A percentile compares a stretch with the other conserved stretches of the same genome.
These are phyloP conservation scores for Phymorhynchus buccinoides DNA, from an alignment of 1,140 invertebrate species.

Conservation along the genomic window DNA sequence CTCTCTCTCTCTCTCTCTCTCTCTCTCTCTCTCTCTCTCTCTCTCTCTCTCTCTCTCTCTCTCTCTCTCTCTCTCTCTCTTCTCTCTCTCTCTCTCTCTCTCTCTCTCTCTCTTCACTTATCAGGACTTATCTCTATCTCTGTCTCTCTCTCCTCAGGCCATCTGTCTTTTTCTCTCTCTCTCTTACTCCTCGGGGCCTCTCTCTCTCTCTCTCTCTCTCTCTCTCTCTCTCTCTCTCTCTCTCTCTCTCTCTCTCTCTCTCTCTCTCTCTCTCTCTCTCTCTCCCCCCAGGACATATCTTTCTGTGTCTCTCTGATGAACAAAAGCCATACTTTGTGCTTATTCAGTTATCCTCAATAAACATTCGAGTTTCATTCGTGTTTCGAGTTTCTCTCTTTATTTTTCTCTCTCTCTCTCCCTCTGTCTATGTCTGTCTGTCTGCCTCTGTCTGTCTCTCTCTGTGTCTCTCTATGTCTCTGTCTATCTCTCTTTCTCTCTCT, in stretches of 20 bases:
- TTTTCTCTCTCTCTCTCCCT: neutral
- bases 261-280: neutral
- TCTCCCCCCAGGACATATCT: neutral
- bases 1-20: neutral
- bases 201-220: slow-evolving; percentile 9
- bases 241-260: neutral
- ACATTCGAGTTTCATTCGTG: too few relatives aligned
- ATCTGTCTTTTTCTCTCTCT: neutral
- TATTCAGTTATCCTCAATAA: too few relatives aligned
- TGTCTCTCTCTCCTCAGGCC: neutral
- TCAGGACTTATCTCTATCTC: too few relatives aligned
- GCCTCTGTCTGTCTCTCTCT: slow-evolving; percentile 1
- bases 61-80: neutral
- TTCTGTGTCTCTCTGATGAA: too few relatives aligned
- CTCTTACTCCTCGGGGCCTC: neutral
- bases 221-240: neutral
- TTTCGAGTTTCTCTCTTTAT: neutral
- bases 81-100: neutral
- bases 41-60: neutral
- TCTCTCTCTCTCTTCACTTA: too few relatives aligned
- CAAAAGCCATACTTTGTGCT: too few relatives aligned
- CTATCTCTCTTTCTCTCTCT: neutral
- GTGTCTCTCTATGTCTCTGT: neutral
- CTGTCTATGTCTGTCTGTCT: neutral
- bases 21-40: neutral